phyloP scores from a whole-genome alignment of 2,888 invertebrate genomes.

The Aspidapion aeneum region DNA sequence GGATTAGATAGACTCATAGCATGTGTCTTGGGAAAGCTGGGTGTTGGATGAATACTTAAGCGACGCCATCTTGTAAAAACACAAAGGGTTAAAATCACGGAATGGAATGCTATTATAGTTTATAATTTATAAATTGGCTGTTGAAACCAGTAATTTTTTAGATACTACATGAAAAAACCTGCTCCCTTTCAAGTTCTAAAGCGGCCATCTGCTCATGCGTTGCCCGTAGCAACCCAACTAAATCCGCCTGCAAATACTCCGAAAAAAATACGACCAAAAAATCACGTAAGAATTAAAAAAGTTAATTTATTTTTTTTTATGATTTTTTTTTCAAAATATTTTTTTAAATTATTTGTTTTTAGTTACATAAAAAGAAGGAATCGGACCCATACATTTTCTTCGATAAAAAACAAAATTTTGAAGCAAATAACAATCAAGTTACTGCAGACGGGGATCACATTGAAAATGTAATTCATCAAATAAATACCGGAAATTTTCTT shows the following conservation, averaged over 20 bases:
- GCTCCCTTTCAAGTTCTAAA: conserved; percentile 33
- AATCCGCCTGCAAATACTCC: conserved; percentile 33
- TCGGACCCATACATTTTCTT: neutral
- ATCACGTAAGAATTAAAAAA: no score
- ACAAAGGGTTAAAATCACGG: no score
- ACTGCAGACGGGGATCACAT: neutral
- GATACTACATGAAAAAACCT: conserved; percentile 26
- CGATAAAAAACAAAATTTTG: neutral
- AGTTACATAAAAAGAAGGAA: neutral
- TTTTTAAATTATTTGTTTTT: no score
- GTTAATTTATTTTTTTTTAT: no score
- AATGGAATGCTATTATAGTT: no score
- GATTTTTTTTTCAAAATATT: no score
- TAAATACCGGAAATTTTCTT: neutral
- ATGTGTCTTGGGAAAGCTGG: no score
- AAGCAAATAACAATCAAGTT: neutral
- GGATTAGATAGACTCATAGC: no score
- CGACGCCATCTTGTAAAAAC: no score
- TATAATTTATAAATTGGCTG: no score
- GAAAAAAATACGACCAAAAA: neutral
- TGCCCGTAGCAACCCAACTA: conserved; percentile 40
- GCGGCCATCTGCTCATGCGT: conserved; percentile 41
- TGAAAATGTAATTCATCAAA: neutral
- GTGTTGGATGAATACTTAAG: no score
- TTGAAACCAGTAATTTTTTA: no score